Evolutionary conservation across 2,113 vertebrate species (phyloP).

Genomic region (Phodopus roborovskii): DNA sequence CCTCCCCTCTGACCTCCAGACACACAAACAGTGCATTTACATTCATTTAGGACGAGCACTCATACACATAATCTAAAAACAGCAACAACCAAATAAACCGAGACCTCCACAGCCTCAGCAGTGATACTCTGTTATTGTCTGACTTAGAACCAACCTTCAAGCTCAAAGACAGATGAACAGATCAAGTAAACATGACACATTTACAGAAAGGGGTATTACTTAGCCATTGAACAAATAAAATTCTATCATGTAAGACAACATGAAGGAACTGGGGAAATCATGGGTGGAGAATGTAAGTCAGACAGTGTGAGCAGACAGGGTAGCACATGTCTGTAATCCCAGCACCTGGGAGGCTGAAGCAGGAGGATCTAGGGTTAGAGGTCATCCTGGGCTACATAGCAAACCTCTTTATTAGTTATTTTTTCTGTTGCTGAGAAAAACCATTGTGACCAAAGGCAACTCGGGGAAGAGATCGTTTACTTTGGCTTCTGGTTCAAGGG

Average conservation of each 20-base stretch:
- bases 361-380: neutral
- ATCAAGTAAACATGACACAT: neutral
- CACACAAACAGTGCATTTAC: neutral
- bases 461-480: neutral
- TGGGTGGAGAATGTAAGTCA: neutral
- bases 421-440: neutral
- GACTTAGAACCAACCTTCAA: neutral
- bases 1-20: neutral
- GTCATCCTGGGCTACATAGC: neutral
- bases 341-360: neutral
- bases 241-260: neutral
- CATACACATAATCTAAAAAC: neutral
- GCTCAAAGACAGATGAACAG: neutral
- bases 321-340: neutral
- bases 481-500: too few relatives aligned
- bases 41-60: neutral
- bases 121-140: neutral
- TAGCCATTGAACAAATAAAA: neutral
- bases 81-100: neutral
- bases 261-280: fast-evolving
- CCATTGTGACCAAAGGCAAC: neutral
- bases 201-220: neutral
- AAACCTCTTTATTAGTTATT: neutral
- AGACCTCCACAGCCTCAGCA: neutral
- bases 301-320: neutral